These are phyloP conservation scores for Scelioninae gen. 2 DNA, from an alignment of 2,888 invertebrate genomes.

Conservation along the genomic window DNA sequence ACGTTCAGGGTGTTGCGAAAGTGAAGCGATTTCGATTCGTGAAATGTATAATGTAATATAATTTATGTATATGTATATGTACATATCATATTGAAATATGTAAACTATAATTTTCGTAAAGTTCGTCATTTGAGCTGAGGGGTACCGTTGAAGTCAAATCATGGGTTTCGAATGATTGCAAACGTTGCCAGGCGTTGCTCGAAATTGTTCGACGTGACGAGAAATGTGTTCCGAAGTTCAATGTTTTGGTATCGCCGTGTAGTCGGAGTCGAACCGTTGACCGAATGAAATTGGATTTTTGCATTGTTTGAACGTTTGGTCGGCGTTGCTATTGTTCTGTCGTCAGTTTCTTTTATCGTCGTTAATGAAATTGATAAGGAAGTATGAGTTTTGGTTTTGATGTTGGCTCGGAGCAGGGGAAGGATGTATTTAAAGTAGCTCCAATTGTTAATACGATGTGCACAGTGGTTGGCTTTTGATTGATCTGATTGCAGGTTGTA, in stretches of 20 bases:
- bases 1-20: too few species aligned
- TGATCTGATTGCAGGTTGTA: conserved; percentile 5
- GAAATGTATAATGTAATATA: too few species aligned
- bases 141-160: too few species aligned
- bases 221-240: conserved; percentile 24
- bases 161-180: too few species aligned
- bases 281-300: conserved; percentile 21
- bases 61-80: too few species aligned
- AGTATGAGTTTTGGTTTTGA: conserved; percentile 45
- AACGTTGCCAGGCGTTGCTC: too few species aligned
- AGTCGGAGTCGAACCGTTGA: conserved; percentile 20
- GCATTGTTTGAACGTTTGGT: conserved; percentile 18
- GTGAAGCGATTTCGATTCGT: too few species aligned
- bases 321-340: conserved; percentile 26
- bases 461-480: neutral
- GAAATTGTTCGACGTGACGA: neutral
- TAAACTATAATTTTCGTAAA: too few species aligned
- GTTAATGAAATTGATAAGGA: conserved; percentile 37
- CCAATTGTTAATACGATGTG: neutral
- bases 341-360: conserved; percentile 24
- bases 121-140: too few species aligned
- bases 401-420: neutral
- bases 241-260: conserved; percentile 31
- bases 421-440: conserved; percentile 1
- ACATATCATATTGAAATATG: too few species aligned